Conservation (phyloP, 2,888 invertebrate genomes). For the Cheilosia scutellata region DNA sequence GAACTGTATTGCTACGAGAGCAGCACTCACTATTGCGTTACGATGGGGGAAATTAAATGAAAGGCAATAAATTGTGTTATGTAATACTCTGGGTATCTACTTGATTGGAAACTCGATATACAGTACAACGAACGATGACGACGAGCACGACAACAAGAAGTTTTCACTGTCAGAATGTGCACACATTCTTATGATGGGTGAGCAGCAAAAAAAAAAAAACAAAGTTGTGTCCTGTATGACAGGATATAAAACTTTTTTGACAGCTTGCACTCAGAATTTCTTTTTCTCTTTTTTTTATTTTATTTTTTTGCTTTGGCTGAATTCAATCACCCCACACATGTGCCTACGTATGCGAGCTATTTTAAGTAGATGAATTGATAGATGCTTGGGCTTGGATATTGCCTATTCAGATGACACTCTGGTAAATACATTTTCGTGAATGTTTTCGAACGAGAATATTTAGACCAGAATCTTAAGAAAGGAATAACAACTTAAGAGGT, state of each 20-base stretch:
- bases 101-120: constrained; percentile 71
- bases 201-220: constrained; percentile 7
- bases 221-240: constrained; percentile 40
- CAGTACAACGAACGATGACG: constrained; percentile 30
- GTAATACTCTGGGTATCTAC: constrained; percentile 69
- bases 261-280: constrained; percentile 48
- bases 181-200: constrained; percentile 26
- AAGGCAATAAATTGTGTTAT: constrained; percentile 73
- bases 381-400: too few relatives aligned
- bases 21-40: constrained; percentile 27
- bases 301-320: constrained; percentile 15
- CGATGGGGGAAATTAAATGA: constrained; percentile 66
- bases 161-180: constrained; percentile 37
- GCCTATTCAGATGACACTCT: too few relatives aligned
- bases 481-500: too few relatives aligned
- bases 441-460: too few relatives aligned
- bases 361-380: too few relatives aligned
- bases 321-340: constrained; percentile 20
- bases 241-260: constrained; percentile 62
- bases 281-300: too few relatives aligned
- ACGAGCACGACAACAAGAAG: constrained; percentile 41
- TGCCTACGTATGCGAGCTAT: too few relatives aligned
- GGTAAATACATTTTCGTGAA: too few relatives aligned
- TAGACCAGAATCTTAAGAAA: too few relatives aligned
- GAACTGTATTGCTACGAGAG: constrained; percentile 17